Evolutionary conservation across 1,140 invertebrate genomes (phyloP), one percentile per base, ranked within the genome.

Genomic region (Drosophila murphyi): DNA sequence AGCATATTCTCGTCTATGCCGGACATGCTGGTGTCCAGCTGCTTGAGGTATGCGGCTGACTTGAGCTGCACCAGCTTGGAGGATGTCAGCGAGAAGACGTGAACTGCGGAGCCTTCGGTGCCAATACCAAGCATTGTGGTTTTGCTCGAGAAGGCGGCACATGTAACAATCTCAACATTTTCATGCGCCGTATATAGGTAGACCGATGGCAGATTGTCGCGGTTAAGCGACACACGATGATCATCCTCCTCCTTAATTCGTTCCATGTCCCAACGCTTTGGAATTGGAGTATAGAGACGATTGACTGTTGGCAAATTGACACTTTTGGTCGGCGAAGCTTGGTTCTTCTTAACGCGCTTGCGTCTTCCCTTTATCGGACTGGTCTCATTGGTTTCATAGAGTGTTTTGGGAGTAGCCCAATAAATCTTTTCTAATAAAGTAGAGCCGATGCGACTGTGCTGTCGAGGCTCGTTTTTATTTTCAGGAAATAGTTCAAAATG

Each of bases 21-120:
- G 3, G 65, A 56, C 34, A 57, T 56, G 0, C 43, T 35, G 0
- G 48, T 55, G 7, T 88, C 80, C 0, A 87, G 29, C 0, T 20
- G 7, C 47, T 62, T 64, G 0, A 76, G 35, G 6, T 34, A 67
- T 1, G 45, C 4, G 2, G 78, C 82, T 3, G 71, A 5, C 43
- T 79, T 86, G 0, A 86, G n/a, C 2, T 86, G 68, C 10, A 52
- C 41, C 48, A 86, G 34, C 41, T 76, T 87, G 10, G 63, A 28
- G n/a, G 71, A 5, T 4, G 68, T 87, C 20, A 86, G 60, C 3
- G 82, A 70, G 29, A 50, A 78, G 2, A 87, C 29, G 6, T 81
- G 60, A 0, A 86, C 47, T 10, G 10, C 3, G 0, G 64, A 67
- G 10, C 48, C 3, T 4, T n/a, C 3, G 6, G 82, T 86, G 29